phyloP scores from a whole-genome alignment of 2,888 invertebrate genomes.

The Ormyrus rosae region DNA sequence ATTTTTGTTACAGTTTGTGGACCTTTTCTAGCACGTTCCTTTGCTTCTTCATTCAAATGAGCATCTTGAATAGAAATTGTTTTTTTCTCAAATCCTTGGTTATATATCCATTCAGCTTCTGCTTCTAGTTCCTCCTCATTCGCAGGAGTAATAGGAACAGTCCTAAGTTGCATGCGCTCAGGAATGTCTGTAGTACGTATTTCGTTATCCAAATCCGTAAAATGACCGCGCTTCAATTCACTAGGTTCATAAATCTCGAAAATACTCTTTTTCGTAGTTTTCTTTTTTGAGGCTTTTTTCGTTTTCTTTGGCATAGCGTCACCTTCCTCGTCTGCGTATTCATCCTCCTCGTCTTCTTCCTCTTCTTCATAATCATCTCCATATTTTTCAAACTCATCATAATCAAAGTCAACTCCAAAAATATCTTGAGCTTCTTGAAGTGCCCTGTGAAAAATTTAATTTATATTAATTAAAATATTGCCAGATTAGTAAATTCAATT shows the following conservation, averaged over 20 bases:
- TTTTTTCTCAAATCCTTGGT: constrained; percentile 91
- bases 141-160: constrained; percentile 89
- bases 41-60: constrained; percentile 77
- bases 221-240: constrained; percentile 96
- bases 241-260: constrained; percentile 98
- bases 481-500: not conserved
- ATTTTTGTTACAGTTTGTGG: constrained; percentile 91
- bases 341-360: constrained; percentile 89
- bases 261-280: constrained; percentile 89
- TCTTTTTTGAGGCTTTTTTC: constrained; percentile 86
- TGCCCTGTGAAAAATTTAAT: constrained; percentile 77
- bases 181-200: constrained; percentile 92
- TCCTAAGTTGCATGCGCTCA: constrained; percentile 94
- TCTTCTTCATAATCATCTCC: constrained; percentile 92
- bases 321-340: constrained; percentile 86
- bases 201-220: constrained; percentile 95
- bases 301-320: constrained; percentile 80
- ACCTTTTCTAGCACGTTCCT: constrained; percentile 79
- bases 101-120: constrained; percentile 98
- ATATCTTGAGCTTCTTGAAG: constrained; percentile 99
- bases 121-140: constrained; percentile 92
- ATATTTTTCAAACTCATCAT: constrained; percentile 92
- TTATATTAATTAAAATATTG: not conserved
- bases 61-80: constrained; percentile 88
- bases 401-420: constrained; percentile 99